phyloP scores from a whole-genome alignment of 2,888 invertebrate species.

The Pomacea canaliculata region DNA sequence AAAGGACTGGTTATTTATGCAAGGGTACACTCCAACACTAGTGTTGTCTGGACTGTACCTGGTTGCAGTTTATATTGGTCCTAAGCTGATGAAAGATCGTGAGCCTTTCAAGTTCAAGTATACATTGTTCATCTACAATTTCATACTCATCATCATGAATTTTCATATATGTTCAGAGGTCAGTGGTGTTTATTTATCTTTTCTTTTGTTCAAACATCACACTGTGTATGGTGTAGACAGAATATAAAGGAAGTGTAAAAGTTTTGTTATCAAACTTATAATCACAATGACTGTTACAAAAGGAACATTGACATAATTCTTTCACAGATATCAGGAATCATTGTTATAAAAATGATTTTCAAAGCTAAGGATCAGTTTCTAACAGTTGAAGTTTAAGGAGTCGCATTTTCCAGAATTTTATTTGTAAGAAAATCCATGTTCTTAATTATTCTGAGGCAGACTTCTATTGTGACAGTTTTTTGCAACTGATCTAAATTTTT shows the following conservation, averaged over 20 bases:
- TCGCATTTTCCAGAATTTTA: too few species aligned
- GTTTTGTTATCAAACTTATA: background rate
- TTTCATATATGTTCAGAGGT: slow-evolving; percentile 68
- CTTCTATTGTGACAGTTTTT: too few species aligned
- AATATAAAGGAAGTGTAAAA: background rate
- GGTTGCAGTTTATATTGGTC: slow-evolving; percentile 58
- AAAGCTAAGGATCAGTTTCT: too few species aligned
- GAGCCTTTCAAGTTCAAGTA: slow-evolving; percentile 59
- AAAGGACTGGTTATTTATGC: slow-evolving; percentile 67
- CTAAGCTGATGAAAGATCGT: slow-evolving; percentile 61
- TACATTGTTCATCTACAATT: slow-evolving; percentile 65
- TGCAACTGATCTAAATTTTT: background rate
- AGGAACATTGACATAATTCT: too few species aligned
- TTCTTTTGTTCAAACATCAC: background rate
- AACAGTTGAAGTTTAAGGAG: too few species aligned
- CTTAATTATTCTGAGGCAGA: too few species aligned
- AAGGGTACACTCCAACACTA: slow-evolving; percentile 63
- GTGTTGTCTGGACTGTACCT: slow-evolving; percentile 63
- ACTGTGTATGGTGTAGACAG: background rate
- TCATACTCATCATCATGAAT: slow-evolving; percentile 64
- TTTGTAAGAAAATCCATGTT: too few species aligned
- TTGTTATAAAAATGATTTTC: too few species aligned
- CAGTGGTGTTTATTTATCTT: slow-evolving; percentile 22
- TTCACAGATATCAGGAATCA: too few species aligned
- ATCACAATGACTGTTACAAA: too few species aligned